A percentile compares a stretch with the other conserved stretches of the same genome.
These are phyloP conservation scores for Platycheirus albimanus DNA, from an alignment of 2,888 invertebrate species.

Conservation along the genomic window DNA sequence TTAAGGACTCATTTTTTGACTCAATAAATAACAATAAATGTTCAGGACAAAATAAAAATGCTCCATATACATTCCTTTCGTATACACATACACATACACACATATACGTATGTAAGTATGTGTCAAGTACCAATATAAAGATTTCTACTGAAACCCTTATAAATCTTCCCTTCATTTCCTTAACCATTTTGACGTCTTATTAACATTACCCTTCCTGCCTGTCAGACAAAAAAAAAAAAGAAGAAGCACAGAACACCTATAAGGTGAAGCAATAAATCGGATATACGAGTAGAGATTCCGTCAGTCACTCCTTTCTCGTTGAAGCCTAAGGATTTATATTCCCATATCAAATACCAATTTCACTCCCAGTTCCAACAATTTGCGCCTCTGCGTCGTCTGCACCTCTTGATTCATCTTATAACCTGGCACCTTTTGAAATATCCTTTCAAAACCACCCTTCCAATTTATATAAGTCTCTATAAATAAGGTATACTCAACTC, in stretches of 20 bases:
- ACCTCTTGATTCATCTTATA: no score
- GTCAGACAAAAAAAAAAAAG: no score
- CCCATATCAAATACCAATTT: slow-evolving; percentile 31
- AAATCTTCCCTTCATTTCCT: not conserved
- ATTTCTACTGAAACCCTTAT: not conserved
- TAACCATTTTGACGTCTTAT: not conserved
- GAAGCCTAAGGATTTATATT: slow-evolving; percentile 32
- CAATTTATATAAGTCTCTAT: not conserved
- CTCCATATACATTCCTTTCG: no score
- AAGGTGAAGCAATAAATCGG: slow-evolving; percentile 40
- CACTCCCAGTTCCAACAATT: not conserved
- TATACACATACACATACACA: no score
- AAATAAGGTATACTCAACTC: no score
- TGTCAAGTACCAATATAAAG: no score
- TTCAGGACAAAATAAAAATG: no score
- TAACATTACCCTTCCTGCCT: not conserved
- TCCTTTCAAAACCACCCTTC: slow-evolving; percentile 1
- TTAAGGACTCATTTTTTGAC: no score
- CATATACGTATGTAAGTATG: no score
- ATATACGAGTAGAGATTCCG: slow-evolving; percentile 18
- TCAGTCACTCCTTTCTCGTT: slow-evolving; percentile 37
- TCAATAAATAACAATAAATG: no score
- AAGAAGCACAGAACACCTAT: no score
- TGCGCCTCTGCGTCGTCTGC: not conserved
- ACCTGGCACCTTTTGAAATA: slow-evolving; percentile 3